These are phyloP conservation scores for Lordiphosa andalusiaca DNA, from an alignment of 2,888 invertebrate species.

Conservation along the genomic window DNA sequence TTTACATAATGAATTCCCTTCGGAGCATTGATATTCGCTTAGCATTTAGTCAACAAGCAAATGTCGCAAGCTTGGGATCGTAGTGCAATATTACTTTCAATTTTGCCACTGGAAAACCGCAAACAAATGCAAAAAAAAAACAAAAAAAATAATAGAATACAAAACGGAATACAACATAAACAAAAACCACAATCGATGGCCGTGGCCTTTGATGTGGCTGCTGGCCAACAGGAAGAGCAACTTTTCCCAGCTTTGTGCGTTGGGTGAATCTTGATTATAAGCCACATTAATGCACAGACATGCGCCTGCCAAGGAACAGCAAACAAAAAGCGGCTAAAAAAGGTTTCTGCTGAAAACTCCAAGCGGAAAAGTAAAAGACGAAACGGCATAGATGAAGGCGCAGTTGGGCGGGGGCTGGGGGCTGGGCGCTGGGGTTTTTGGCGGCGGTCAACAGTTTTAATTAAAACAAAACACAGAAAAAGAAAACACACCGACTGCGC, in stretches of 20 bases:
- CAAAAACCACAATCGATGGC: constrained; percentile 66
- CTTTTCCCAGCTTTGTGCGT: constrained; percentile 13
- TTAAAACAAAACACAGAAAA: constrained; percentile 61
- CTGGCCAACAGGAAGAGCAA: constrained; percentile 12
- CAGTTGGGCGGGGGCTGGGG: constrained; percentile 3
- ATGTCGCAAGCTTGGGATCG: no score
- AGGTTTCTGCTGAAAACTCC: constrained; percentile 31
- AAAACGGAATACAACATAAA: constrained; percentile 54
- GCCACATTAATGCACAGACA: constrained; percentile 75
- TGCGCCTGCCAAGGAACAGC: constrained; percentile 35
- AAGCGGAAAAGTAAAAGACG: constrained; percentile 39
- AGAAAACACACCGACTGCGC: constrained; percentile 9
- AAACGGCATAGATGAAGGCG: constrained; percentile 41
- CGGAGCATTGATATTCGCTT: no score
- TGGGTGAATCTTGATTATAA: constrained; percentile 60
- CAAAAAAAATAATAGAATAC: constrained; percentile 12
- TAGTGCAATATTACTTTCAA: no score
- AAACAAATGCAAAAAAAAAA: constrained; percentile 6
- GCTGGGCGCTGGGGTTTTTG: background rate
- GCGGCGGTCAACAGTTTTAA: constrained; percentile 65
- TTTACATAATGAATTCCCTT: no score
- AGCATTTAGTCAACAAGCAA: no score
- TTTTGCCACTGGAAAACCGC: constrained; percentile 18
- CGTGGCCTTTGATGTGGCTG: constrained; percentile 55
- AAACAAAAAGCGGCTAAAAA: constrained; percentile 4